phyloP scores from a whole-genome alignment of 2,113 vertebrate genomes.

The Cebidichthys violaceus region DNA sequence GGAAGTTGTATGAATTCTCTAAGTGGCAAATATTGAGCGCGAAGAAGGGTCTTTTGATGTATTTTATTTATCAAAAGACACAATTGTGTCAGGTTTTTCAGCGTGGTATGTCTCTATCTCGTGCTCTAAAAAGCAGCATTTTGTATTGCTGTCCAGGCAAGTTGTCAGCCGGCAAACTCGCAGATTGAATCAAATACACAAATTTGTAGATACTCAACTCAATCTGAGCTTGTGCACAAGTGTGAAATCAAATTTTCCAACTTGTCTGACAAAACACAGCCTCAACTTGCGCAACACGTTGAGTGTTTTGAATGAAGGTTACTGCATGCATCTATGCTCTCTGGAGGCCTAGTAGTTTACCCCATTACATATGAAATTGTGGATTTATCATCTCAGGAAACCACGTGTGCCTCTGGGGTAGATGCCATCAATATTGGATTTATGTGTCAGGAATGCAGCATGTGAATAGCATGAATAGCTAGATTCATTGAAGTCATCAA shows the following conservation, averaged over 20 bases:
- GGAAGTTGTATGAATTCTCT: conserved; percentile 13
- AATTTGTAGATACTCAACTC: neutral
- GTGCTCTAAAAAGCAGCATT: neutral
- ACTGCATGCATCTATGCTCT: conserved; percentile 13
- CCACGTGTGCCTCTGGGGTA: neutral
- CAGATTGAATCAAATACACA: conserved; percentile 6
- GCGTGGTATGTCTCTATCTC: neutral
- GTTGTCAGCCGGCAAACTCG: neutral
- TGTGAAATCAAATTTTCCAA: conserved; percentile 25
- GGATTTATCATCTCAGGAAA: conserved; percentile 38
- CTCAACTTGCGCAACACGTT: neutral
- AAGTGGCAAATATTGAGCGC: neutral
- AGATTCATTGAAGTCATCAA: neutral
- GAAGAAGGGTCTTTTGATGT: neutral
- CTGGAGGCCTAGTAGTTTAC: conserved; percentile 18
- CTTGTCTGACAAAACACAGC: conserved; percentile 21
- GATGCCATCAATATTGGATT: conserved; percentile 54
- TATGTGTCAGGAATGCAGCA: conserved; percentile 15
- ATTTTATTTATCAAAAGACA: neutral
- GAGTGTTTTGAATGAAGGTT: conserved; percentile 17
- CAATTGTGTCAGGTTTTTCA: neutral
- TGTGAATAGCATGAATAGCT: conserved; percentile 30
- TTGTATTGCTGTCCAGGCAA: neutral
- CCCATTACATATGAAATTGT: conserved; percentile 31
- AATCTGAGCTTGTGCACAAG: neutral